Evolutionary conservation across 2,113 vertebrate species (phyloP).

Genomic region (Actenoides hombroni): DNA sequence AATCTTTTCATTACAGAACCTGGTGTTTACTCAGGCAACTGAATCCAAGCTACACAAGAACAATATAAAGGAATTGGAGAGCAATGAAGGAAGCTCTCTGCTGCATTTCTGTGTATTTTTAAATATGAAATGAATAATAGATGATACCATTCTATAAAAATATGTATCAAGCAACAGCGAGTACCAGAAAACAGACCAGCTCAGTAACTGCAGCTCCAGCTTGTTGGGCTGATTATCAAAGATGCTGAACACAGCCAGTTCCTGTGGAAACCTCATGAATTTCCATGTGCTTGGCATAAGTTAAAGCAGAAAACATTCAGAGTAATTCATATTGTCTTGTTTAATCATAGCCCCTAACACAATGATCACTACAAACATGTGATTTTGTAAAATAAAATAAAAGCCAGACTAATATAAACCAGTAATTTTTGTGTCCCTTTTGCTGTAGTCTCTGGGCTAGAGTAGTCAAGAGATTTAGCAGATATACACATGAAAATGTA

Average conservation of each 20-base stretch:
- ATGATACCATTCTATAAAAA: background rate
- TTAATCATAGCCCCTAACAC: background rate
- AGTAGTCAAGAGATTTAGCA: background rate
- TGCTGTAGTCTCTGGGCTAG: background rate
- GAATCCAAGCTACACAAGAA: conserved; percentile 2
- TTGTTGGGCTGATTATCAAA: background rate
- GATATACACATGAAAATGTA: background rate
- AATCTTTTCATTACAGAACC: conserved; percentile 19
- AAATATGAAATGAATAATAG: background rate
- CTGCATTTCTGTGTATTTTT: conserved; percentile 10
- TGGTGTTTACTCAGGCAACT: background rate
- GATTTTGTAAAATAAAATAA: conserved; percentile 4
- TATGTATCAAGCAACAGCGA: background rate
- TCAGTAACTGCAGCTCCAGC: background rate
- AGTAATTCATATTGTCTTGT: background rate
- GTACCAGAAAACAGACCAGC: background rate
- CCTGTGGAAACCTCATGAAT: background rate
- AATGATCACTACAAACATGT: background rate
- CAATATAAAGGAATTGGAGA: background rate
- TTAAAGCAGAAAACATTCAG: background rate
- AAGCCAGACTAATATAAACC: background rate
- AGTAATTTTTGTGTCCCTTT: background rate
- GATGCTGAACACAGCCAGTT: background rate
- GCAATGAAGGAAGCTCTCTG: background rate
- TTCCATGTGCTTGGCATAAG: background rate